Percentiles rank a stretch among this genome's conserved stretches.
phyloP scores from a whole-genome alignment of 2,888 invertebrate genomes.

The Erebia aethiops region DNA sequence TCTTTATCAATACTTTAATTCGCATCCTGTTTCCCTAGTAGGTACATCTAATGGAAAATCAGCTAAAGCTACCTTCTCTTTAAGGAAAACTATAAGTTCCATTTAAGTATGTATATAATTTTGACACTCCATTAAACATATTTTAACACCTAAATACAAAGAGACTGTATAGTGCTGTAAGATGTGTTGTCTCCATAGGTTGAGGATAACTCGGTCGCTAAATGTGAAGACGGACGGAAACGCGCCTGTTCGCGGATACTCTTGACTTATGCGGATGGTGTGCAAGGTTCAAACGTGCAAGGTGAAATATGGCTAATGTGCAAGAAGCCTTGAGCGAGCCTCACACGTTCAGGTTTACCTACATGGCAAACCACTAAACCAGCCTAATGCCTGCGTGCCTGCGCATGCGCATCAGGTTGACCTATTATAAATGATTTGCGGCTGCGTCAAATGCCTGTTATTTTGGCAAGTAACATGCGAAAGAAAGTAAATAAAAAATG shows the following conservation, averaged over 20 bases:
- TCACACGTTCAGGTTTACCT: background rate
- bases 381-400: background rate
- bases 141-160: too few relatives aligned
- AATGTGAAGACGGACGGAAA: constrained; percentile 6
- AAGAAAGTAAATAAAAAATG: background rate
- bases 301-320: constrained; percentile 9
- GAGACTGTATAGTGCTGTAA: background rate
- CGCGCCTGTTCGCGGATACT: background rate
- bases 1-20: too few relatives aligned
- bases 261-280: background rate
- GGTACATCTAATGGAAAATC: too few relatives aligned
- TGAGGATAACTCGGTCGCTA: background rate
- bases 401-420: too few relatives aligned
- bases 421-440: too few relatives aligned
- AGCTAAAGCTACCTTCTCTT: too few relatives aligned
- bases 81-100: too few relatives aligned
- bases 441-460: background rate
- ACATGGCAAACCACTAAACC: background rate
- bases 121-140: too few relatives aligned
- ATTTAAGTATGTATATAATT: too few relatives aligned
- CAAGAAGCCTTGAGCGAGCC: background rate
- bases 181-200: background rate
- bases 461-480: background rate
- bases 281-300: constrained; percentile 19
- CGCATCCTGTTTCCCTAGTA: too few relatives aligned